Evolutionary conservation across 2,888 invertebrate genomes (phyloP), one percentile per base, ranked within the genome.

Genomic region (Didymodactylos carnosus): DNA sequence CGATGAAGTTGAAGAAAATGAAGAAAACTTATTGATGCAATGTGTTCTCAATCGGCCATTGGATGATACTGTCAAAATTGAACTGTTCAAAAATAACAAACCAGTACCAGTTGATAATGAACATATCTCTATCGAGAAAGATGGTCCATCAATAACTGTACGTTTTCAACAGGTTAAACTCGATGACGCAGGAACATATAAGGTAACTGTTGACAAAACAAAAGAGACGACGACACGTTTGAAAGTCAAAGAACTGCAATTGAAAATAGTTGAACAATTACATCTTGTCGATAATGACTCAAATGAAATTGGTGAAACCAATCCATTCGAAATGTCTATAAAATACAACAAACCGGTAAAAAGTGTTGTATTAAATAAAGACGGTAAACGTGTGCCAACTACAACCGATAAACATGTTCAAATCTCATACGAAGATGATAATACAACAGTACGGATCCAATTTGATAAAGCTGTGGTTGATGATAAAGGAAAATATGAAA

Each of bases 401-500:
- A n/a, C n/a, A n/a, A n/a, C n/a, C n/a, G 62, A 62, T 62, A 62
- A 62, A 35, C 62, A 35, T 35, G 35, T 35, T 16, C 62, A 62
- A 62, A 35, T 62, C 11, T 10, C 35, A 2, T 62, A 62, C n/a
- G 62, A 62, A 62, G 62, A 62, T 62, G 27, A 62, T 62, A 19
- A 29, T 35, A 11, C 62, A 35, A 19, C 62, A 35, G 62, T 62
- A n/a, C 35, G 62, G 4, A 62, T 62, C n/a, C 62, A 35, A 35
- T 35, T 62, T n/a, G 62, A 62, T 62, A 19, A 14, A 8, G 62
- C 62, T 10, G 35, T 35, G 35, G 0, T 3, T 1, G 62, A 62
- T 62, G 62, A 62, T 35, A 62, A 62, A 62, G 62, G 62, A 62
- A 62, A 62, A 62, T 62, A 35, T n/a, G 62, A 62, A 62, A 62